Conservation (phyloP, 2,797 vertebrate species). For the Xiphorhynchus erythropygius region DNA sequence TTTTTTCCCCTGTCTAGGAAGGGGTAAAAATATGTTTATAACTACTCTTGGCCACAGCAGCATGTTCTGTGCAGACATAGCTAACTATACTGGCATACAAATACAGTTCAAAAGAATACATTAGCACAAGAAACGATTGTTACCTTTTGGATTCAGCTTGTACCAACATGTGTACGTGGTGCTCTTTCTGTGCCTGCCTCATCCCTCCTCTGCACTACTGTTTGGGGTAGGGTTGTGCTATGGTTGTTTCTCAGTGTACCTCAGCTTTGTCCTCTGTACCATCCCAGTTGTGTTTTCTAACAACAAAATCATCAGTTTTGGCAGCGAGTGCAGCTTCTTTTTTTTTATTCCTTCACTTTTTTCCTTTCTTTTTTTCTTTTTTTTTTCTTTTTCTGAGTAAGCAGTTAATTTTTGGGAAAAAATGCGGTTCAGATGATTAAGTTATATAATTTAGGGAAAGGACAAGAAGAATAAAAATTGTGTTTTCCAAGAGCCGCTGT, state of each 20-base stretch:
- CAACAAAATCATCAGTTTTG: constrained; percentile 32
- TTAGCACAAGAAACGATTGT: not conserved
- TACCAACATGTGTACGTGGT: not conserved
- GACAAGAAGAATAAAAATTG: not conserved
- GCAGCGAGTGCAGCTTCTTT: not conserved
- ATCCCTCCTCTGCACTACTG: not conserved
- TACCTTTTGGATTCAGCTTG: not conserved
- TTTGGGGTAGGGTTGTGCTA: not conserved
- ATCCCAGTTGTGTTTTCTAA: constrained; percentile 36
- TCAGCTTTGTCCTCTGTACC: not conserved
- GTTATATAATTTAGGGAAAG: not conserved
- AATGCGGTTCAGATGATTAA: not conserved
- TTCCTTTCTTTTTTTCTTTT: not conserved
- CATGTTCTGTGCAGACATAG: not conserved
- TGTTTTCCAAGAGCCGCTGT: not conserved
- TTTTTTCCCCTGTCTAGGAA: not conserved
- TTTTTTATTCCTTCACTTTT: not conserved
- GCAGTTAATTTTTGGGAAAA: not conserved
- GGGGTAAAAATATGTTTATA: not conserved
- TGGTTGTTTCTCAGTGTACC: not conserved
- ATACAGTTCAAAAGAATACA: not conserved
- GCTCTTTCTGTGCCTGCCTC: not conserved
- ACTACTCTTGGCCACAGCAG: not conserved
- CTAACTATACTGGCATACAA: not conserved
- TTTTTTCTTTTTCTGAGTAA: not conserved